These are phyloP conservation scores for Formicarius rufipectus DNA, from an alignment of 2,113 vertebrate genomes.

Conservation along the genomic window DNA sequence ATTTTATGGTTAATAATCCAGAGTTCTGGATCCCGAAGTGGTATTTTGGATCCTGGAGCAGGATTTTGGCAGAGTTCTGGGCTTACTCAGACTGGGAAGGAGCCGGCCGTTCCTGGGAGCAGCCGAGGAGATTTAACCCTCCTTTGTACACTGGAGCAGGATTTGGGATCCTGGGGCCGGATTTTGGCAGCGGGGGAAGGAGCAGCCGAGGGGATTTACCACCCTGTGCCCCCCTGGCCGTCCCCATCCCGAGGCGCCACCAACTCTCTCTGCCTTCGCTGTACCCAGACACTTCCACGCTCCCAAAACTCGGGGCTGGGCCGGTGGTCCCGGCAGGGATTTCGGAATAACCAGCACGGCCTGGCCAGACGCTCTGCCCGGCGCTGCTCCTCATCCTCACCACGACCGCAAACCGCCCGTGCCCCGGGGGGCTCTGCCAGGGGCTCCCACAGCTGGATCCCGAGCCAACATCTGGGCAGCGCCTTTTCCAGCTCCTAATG, in stretches of 20 bases:
- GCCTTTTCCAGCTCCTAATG: background rate
- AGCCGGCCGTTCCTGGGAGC: background rate
- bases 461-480: background rate
- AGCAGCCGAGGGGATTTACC: background rate
- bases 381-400: background rate
- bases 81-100: background rate
- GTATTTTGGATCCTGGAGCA: background rate
- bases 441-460: background rate
- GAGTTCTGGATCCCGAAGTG: background rate
- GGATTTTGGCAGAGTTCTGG: background rate
- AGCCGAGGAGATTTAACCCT: background rate
- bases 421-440: background rate
- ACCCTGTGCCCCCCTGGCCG: background rate
- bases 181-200: background rate
- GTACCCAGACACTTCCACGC: rapidly evolving
- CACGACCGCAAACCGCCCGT: rapidly evolving
- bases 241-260: too few species aligned
- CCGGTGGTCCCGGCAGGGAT: background rate
- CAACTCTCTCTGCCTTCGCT: rapidly evolving
- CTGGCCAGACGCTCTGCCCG: background rate
- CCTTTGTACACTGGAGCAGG: background rate
- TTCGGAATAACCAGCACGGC: rapidly evolving
- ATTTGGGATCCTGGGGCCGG: background rate
- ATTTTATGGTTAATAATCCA: background rate
- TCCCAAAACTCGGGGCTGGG: rapidly evolving